Conservation (phyloP, 2,113 vertebrate species). For the Elanoides forficatus region DNA sequence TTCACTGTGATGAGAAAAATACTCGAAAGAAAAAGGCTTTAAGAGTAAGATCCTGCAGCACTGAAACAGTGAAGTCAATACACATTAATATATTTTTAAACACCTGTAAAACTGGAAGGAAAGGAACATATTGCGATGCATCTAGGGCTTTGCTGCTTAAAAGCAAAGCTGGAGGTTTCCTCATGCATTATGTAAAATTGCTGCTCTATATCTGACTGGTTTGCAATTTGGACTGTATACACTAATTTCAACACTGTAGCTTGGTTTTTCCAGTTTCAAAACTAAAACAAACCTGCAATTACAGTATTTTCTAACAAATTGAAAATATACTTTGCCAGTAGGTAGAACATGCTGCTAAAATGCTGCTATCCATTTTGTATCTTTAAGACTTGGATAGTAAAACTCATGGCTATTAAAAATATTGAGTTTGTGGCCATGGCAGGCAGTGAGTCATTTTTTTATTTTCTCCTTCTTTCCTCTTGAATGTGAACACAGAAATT, state of each 20-base stretch:
- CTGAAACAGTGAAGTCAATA: neutral
- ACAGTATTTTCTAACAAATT: neutral
- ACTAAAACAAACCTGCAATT: neutral
- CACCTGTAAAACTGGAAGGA: neutral
- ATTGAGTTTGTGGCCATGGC: neutral
- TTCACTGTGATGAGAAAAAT: neutral
- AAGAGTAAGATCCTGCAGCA: neutral
- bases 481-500: neutral
- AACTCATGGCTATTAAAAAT: neutral
- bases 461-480: neutral
- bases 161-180: neutral
- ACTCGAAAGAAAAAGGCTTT: neutral
- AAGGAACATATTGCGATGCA: neutral
- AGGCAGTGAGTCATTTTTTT: neutral
- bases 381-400: neutral
- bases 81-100: neutral
- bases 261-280: neutral
- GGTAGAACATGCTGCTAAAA: neutral
- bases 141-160: neutral
- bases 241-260: neutral
- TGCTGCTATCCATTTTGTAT: neutral
- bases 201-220: neutral
- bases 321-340: neutral
- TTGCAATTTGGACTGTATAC: neutral
- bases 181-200: neutral